Base-by-base conservation (phyloP, 2,113 vertebrate species). In the Platysteira castanea region DNA sequence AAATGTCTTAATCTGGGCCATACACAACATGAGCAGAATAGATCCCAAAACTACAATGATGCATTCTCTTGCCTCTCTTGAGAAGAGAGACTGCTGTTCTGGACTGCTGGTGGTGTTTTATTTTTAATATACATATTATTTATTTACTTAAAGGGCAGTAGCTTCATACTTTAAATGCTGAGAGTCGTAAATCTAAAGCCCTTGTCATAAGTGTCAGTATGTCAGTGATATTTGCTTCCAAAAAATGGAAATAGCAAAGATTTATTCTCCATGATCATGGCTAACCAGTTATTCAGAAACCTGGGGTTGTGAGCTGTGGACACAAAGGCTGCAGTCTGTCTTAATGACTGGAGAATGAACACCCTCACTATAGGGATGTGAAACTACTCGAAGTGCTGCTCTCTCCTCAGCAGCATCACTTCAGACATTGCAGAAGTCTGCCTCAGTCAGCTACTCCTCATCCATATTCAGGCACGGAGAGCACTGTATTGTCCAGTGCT, bases 401-500 rank as follows among this genome's bases (percentile, higher is more conserved):
- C 18, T 74, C 15, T 88, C 52, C 53, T 92, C 59, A 82, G 70
- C 78, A 86, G 56, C 71, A 76, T 94, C 87, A 53, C 65, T 89
- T 91, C 79, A 87, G 84, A 71, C 50, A 83, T 60, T 0, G 44
- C 46, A 71, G 68, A 78, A 79, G 87, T 88, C 77, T 86, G 86
- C 41, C 41, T 90, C 84, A 81, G 87, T 42, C 41, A 92, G 95
- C 80, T 92, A 69, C 71, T 93, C 68, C 88, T 95, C 94, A 94
- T 95, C 94, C 93, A 93, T 93, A 94, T 92, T 96, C 93, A 94
- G 92, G 69, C 71, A 60, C 91, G 54, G 67, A 93, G 88, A 70
- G 53, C 91, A 47, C 83, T 73, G 70, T 50, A 88, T 96, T 97
- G 91, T 96, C 93, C 95, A 90, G 90, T 63, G 84, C 94, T 50